These are phyloP conservation scores for Drosophila orosa DNA, from an alignment of 1,140 invertebrate species.

Conservation along the genomic window DNA sequence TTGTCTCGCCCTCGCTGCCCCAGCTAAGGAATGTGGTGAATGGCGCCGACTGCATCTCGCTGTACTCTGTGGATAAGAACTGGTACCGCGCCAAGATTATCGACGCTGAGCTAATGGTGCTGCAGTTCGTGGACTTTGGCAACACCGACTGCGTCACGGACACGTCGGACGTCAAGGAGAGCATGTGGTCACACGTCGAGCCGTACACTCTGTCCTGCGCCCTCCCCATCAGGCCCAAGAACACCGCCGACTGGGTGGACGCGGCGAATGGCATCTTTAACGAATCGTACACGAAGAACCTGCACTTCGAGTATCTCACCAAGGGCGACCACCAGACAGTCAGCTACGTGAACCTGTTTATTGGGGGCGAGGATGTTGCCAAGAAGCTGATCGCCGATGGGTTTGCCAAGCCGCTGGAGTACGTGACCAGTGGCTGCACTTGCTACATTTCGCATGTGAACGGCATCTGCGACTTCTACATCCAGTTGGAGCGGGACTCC, in stretches of 20 bases:
- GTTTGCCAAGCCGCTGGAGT: slow-evolving; percentile 85
- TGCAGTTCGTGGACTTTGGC: slow-evolving; percentile 93
- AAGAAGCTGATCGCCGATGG: slow-evolving; percentile 86
- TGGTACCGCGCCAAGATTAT: slow-evolving; percentile 94
- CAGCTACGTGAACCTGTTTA: slow-evolving; percentile 88
- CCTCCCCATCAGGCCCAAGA: slow-evolving; percentile 87
- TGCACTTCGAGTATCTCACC: slow-evolving; percentile 85
- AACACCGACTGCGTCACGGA: slow-evolving; percentile 90
- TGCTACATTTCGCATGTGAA: slow-evolving; percentile 89
- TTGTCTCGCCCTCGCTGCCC: slow-evolving; percentile 84
- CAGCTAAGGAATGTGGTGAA: slow-evolving; percentile 86
- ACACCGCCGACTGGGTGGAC: slow-evolving; percentile 88
- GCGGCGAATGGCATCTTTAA: slow-evolving; percentile 87
- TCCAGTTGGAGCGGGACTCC: slow-evolving; percentile 87
- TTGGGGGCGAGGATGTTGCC: slow-evolving; percentile 86
- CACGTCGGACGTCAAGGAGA: slow-evolving; percentile 86
- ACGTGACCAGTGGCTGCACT: slow-evolving; percentile 85
- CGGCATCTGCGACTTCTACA: slow-evolving; percentile 89
- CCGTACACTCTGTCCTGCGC: slow-evolving; percentile 87
- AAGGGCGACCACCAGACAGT: slow-evolving; percentile 58
- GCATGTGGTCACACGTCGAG: slow-evolving; percentile 85
- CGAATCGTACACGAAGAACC: slow-evolving; percentile 69
- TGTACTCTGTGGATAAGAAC: slow-evolving; percentile 89
- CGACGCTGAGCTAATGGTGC: slow-evolving; percentile 89
- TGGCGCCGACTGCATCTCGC: slow-evolving; percentile 89